Conservation (phyloP, 2,113 vertebrate genomes). For the Myotis davidii region DNA sequence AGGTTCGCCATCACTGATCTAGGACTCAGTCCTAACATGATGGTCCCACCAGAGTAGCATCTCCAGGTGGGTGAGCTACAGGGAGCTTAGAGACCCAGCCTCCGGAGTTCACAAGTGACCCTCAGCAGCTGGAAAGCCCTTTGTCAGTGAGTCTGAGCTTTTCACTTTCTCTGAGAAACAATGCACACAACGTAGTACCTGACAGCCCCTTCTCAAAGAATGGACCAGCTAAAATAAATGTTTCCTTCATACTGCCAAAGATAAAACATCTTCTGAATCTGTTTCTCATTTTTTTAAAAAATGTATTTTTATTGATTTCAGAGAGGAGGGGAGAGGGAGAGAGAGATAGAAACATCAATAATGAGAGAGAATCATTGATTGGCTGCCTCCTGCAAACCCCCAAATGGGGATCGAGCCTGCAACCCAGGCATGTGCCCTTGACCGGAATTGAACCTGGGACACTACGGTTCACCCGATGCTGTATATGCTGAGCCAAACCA, state of each 20-base stretch:
- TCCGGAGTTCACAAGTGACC: background rate
- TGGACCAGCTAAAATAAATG: conserved; percentile 37
- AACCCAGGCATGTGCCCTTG: no score
- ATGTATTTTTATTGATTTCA: no score
- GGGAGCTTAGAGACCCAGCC: background rate
- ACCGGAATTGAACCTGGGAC: no score
- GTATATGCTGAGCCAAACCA: no score
- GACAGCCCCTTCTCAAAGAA: conserved; percentile 27
- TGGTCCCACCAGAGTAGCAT: background rate
- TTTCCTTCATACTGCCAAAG: conserved; percentile 52
- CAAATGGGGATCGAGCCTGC: no score
- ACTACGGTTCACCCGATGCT: no score
- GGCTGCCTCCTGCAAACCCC: no score
- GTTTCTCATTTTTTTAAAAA: background rate
- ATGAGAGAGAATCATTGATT: no score
- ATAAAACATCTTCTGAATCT: conserved; percentile 41
- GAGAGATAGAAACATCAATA: no score
- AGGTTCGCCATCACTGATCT: no score
- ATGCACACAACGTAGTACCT: background rate
- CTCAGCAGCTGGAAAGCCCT: background rate
- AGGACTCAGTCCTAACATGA: background rate
- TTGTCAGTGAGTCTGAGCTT: background rate
- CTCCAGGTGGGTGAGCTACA: background rate
- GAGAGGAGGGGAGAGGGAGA: no score
- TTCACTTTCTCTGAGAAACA: conserved; percentile 13